phyloP scores from a whole-genome alignment of 2,797 vertebrate genomes.

The Leuciscus waleckii region DNA sequence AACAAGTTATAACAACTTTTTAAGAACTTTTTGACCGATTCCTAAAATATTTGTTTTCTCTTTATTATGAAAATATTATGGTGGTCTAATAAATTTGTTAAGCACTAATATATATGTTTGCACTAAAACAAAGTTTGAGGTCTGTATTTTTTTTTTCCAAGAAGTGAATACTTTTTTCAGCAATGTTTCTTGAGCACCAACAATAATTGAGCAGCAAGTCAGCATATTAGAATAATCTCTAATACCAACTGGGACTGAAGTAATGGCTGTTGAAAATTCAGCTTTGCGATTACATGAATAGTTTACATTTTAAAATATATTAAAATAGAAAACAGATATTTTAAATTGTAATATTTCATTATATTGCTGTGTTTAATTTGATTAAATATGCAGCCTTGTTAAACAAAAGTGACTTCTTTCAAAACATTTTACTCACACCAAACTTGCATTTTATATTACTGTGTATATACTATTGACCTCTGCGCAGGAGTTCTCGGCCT shows the following conservation, averaged over 20 bases:
- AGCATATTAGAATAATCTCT: no score
- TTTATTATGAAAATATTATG: no score
- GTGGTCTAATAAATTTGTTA: no score
- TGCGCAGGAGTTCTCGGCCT: constrained; percentile 93
- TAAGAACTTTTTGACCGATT: no score
- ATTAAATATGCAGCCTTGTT: not conserved
- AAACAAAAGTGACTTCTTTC: not conserved
- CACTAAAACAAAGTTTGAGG: no score
- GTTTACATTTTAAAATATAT: not conserved
- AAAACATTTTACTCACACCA: not conserved
- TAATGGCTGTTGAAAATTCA: not conserved
- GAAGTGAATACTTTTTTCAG: no score
- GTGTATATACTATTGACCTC: constrained; percentile 77
- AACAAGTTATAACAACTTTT: no score
- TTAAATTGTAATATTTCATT: not conserved
- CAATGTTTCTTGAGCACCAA: not conserved
- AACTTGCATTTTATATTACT: not conserved
- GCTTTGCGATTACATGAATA: not conserved
- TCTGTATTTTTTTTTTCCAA: no score
- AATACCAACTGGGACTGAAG: not conserved
- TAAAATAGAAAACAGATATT: not conserved
- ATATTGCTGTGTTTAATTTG: not conserved
- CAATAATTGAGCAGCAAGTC: not conserved
- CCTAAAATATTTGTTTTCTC: no score
- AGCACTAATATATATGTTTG: no score